Conservation (phyloP, 2,888 invertebrate genomes). For the Crioceris asparagi region DNA sequence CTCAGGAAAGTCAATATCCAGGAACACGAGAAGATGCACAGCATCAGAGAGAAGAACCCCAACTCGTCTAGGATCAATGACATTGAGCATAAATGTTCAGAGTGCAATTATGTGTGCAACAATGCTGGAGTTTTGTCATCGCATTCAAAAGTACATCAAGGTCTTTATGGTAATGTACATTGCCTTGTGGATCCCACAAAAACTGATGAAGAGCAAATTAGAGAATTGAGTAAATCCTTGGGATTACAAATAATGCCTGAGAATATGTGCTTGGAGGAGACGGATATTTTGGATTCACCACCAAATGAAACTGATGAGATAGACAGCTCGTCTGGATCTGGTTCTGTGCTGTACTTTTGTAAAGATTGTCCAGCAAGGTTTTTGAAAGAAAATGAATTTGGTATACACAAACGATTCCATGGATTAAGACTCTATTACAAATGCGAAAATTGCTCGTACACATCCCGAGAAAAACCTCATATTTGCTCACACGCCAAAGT, state of each 20-base stretch:
- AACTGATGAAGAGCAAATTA: conserved; percentile 57
- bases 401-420: conserved; percentile 63
- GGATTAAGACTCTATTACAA: conserved; percentile 50
- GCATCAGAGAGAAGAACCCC: conserved; percentile 33
- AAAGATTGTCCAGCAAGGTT: conserved; percentile 76
- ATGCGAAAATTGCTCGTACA: conserved; percentile 70
- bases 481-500: conserved; percentile 57
- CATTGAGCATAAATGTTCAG: conserved; percentile 56
- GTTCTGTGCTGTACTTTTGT: conserved; percentile 56
- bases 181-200: conserved; percentile 55
- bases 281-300: conserved; percentile 14
- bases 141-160: conserved; percentile 66
- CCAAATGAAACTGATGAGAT: conserved; percentile 25
- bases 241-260: conserved; percentile 8
- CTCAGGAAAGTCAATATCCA: conserved; percentile 68
- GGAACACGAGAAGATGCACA: conserved; percentile 77
- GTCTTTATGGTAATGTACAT: conserved; percentile 59
- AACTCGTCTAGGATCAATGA: conserved; percentile 34
- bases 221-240: conserved; percentile 33
- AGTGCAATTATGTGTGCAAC: conserved; percentile 71
- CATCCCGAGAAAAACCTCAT: conserved; percentile 58
- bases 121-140: conserved; percentile 59
- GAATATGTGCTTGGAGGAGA: conserved; percentile 5
- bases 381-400: conserved; percentile 62
- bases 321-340: conserved; percentile 26